Conservation (phyloP, 2,113 vertebrate genomes). For the Sander lucioperca region DNA sequence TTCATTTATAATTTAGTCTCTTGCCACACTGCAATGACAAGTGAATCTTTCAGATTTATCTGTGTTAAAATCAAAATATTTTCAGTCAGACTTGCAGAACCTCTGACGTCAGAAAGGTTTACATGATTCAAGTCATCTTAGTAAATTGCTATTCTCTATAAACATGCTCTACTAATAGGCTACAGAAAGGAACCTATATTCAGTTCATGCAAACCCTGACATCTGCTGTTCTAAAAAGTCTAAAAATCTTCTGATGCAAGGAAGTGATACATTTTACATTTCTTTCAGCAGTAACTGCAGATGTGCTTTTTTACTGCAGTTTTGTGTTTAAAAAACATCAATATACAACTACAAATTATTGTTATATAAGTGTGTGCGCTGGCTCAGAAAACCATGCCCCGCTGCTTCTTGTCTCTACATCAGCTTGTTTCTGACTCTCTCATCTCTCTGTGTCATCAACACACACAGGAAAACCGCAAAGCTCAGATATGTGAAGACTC, state of each 20-base stretch:
- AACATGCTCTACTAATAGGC: background rate
- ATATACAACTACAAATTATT: constrained; percentile 3
- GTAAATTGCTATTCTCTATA: background rate
- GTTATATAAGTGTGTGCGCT: constrained; percentile 22
- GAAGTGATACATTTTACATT: background rate
- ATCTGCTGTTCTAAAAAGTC: background rate
- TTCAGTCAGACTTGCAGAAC: background rate
- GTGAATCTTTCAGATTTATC: constrained; percentile 15
- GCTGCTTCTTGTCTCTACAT: constrained; percentile 36
- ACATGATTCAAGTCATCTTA: background rate
- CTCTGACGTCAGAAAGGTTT: background rate
- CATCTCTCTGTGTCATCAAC: constrained; percentile 34
- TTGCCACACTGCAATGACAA: background rate
- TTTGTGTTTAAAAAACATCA: background rate
- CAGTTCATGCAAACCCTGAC: background rate
- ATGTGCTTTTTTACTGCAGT: background rate
- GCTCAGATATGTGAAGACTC: constrained; percentile 29
- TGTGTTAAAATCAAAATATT: background rate
- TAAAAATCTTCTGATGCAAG: background rate
- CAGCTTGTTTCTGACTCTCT: constrained; percentile 43
- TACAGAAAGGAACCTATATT: background rate
- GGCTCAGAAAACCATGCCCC: constrained; percentile 26
- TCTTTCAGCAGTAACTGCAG: background rate
- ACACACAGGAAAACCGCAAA: constrained; percentile 31
- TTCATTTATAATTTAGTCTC: constrained; percentile 7